Conservation (phyloP, 2,113 vertebrate genomes). For the Toxotes jaculatrix region DNA sequence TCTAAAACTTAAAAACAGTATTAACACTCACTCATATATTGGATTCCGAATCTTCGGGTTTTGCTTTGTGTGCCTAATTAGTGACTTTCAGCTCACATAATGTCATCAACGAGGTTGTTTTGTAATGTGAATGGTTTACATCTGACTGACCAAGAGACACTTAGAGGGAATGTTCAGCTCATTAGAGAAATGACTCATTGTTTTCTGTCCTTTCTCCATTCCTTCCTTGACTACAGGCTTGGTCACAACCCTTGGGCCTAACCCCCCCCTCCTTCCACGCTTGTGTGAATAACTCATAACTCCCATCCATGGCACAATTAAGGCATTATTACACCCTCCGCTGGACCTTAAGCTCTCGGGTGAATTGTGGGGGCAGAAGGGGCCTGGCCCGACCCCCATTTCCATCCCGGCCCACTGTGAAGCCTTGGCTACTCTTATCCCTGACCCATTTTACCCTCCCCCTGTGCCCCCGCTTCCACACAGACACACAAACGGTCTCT, state of each 20-base stretch:
- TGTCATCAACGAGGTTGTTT: slow-evolving; percentile 58
- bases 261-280: slow-evolving; percentile 49
- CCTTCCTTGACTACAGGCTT: slow-evolving; percentile 71
- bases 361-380: slow-evolving; percentile 57
- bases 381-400: slow-evolving; percentile 42
- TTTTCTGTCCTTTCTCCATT: slow-evolving; percentile 64
- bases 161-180: slow-evolving; percentile 75
- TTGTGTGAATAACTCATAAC: slow-evolving; percentile 80
- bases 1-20: background rate
- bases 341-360: slow-evolving; percentile 67
- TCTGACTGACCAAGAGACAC: slow-evolving; percentile 63
- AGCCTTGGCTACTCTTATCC: slow-evolving; percentile 68
- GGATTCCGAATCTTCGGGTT: slow-evolving; percentile 26
- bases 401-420: slow-evolving; percentile 51
- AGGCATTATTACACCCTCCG: slow-evolving; percentile 80
- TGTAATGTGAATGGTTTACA: slow-evolving; percentile 67
- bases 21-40: slow-evolving; percentile 22
- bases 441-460: slow-evolving; percentile 76
- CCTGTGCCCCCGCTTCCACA: slow-evolving; percentile 48
- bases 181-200: slow-evolving; percentile 79
- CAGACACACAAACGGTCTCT: slow-evolving; percentile 43
- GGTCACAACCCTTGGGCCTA: slow-evolving; percentile 65
- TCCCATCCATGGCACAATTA: slow-evolving; percentile 78
- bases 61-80: slow-evolving; percentile 59
- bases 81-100: slow-evolving; percentile 54